Evolutionary conservation across 2,113 vertebrate species (phyloP).

Genomic region (Odocoileus virginianus): DNA sequence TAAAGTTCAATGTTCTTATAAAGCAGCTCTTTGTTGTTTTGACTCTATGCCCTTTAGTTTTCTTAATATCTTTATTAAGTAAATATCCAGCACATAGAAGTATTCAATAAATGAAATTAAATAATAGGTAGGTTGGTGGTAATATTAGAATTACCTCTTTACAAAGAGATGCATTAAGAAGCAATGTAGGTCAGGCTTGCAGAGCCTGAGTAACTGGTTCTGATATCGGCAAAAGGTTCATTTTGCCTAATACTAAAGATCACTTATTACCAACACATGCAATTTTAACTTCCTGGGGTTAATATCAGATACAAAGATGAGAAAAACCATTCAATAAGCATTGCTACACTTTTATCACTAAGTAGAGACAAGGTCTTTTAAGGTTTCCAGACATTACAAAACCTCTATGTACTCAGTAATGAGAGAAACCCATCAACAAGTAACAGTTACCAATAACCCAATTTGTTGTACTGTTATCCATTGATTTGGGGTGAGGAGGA

Average conservation of each 20-base stretch:
- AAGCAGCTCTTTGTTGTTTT: slow-evolving; percentile 15
- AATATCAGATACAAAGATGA: slow-evolving; percentile 16
- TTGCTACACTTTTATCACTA: background rate
- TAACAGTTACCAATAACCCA: background rate
- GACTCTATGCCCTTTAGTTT: background rate
- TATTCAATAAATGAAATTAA: slow-evolving; percentile 56
- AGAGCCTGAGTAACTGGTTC: slow-evolving; percentile 56
- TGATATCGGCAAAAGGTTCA: background rate
- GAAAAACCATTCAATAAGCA: background rate
- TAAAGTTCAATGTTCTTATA: background rate
- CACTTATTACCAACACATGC: slow-evolving; percentile 29
- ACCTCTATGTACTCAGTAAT: background rate
- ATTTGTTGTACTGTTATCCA: background rate
- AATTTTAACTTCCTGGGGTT: slow-evolving; percentile 47
- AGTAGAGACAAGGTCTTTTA: background rate
- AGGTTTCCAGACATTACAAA: slow-evolving; percentile 25
- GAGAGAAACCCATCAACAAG: slow-evolving; percentile 30
- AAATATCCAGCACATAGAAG: slow-evolving; percentile 20
- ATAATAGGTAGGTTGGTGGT: slow-evolving; percentile 62
- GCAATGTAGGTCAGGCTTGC: slow-evolving; percentile 59
- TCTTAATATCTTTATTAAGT: slow-evolving; percentile 42
- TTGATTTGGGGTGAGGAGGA: background rate
- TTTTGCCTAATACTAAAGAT: slow-evolving; percentile 51
- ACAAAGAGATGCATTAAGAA: slow-evolving; percentile 67
- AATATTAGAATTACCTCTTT: slow-evolving; percentile 67